Evolutionary conservation across 2,888 invertebrate species (phyloP).

Genomic region (Troides aeacus): DNA sequence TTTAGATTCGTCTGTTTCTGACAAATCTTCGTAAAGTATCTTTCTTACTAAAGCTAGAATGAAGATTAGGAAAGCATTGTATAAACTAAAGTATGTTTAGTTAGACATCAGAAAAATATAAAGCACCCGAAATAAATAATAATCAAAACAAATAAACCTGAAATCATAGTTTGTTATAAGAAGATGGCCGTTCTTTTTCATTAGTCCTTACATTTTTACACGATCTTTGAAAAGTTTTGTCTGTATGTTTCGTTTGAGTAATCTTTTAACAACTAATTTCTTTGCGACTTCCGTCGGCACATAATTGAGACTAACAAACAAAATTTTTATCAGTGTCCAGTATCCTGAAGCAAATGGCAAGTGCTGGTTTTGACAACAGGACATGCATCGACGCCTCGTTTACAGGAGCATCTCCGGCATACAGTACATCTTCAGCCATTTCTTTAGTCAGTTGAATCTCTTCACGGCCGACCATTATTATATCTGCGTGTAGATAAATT

Average conservation of each 20-base stretch:
- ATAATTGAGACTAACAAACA: constrained; percentile 51
- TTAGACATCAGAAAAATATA: neutral
- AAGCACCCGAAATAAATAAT: neutral
- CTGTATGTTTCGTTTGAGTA: no score
- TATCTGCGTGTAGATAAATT: constrained; percentile 43
- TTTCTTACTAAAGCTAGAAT: constrained; percentile 56
- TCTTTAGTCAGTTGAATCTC: constrained; percentile 53
- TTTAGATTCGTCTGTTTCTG: constrained; percentile 47
- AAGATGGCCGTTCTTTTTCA: no score
- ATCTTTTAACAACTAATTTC: no score
- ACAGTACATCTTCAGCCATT: constrained; percentile 56
- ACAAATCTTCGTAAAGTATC: constrained; percentile 63
- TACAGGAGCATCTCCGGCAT: constrained; percentile 60
- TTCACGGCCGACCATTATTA: constrained; percentile 70
- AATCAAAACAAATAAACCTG: no score
- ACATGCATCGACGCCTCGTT: constrained; percentile 63
- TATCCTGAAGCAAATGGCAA: constrained; percentile 63
- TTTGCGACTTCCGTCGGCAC: no score
- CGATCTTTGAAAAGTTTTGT: no score
- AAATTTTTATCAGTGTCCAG: constrained; percentile 59
- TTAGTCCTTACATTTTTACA: no score
- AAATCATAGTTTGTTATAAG: no score
- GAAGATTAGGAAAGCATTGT: neutral
- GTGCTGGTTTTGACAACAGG: constrained; percentile 52
- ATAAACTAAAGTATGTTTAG: neutral